phyloP scores from a whole-genome alignment of 1,140 invertebrate genomes.

The Sarcophaga peregrina region DNA sequence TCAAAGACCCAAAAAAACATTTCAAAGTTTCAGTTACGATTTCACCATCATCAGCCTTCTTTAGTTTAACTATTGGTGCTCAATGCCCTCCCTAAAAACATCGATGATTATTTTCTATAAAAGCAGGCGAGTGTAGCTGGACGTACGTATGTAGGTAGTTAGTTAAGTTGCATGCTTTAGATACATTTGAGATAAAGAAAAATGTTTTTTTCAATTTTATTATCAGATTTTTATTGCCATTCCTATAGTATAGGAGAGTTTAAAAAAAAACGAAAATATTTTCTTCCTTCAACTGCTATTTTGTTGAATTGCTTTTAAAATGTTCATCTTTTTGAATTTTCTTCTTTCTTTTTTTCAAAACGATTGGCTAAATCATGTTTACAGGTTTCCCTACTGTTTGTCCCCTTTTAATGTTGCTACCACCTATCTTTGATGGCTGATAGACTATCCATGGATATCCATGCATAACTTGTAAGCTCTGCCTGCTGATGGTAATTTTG shows the following conservation, averaged over 20 bases:
- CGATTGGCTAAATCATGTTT: constrained; percentile 32
- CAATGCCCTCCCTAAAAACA: not conserved
- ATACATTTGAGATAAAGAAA: constrained; percentile 16
- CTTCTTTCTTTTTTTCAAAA: too few species aligned
- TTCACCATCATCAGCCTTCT: not conserved
- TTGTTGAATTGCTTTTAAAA: too few species aligned
- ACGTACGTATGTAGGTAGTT: not conserved
- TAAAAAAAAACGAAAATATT: not conserved
- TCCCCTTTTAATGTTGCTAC: not conserved
- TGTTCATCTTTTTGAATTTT: too few species aligned
- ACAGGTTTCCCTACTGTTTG: not conserved
- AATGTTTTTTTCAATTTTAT: constrained; percentile 16
- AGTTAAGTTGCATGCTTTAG: not conserved
- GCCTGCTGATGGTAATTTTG: too few species aligned
- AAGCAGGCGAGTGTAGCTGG: not conserved
- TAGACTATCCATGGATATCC: not conserved
- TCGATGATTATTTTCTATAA: not conserved
- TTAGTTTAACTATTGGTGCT: not conserved
- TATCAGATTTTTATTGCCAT: constrained; percentile 14
- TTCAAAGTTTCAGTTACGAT: not conserved
- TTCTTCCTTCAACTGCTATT: too few species aligned
- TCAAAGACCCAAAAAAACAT: not conserved
- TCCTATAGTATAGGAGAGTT: not conserved
- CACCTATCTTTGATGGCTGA: not conserved
- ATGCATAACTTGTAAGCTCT: constrained; percentile 1